Conservation (phyloP, 2,888 invertebrate genomes). For the Sympetrum striolatum region DNA sequence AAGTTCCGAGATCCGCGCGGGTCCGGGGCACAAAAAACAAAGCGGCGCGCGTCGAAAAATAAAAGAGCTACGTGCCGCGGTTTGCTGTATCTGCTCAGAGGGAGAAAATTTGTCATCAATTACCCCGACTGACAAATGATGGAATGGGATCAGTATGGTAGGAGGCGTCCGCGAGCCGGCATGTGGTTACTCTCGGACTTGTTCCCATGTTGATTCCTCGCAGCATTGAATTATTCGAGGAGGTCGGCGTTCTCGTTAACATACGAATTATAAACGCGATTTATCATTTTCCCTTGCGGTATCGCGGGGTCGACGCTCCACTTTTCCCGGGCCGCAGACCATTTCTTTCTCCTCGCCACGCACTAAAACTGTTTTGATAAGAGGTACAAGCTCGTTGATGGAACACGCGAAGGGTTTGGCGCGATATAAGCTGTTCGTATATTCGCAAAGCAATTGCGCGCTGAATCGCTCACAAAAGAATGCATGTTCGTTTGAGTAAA, state of each 20-base stretch:
- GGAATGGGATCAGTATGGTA: constrained; percentile 38
- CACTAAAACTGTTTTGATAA: neutral
- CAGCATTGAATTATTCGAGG: constrained; percentile 28
- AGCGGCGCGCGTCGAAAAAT: neutral
- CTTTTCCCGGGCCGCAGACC: neutral
- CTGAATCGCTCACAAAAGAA: too few relatives aligned
- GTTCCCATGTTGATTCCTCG: neutral
- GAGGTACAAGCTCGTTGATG: neutral
- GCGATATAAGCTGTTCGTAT: neutral
- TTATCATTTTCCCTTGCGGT: constrained; percentile 9
- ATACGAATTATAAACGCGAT: constrained; percentile 38
- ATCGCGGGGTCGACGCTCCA: constrained; percentile 16
- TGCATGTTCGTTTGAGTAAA: too few relatives aligned
- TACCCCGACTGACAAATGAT: constrained; percentile 34
- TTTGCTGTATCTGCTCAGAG: constrained; percentile 13
- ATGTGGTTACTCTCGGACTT: neutral
- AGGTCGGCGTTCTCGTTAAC: constrained; percentile 33
- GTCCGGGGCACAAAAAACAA: neutral
- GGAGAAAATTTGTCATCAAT: constrained; percentile 37
- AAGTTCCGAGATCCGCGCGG: neutral
- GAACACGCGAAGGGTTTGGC: neutral
- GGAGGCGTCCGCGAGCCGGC: constrained; percentile 4
- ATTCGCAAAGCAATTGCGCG: neutral
- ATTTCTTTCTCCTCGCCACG: neutral
- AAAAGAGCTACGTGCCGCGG: neutral